phyloP scores from a whole-genome alignment of 2,113 vertebrate species.

The Ammodramus savannarum region DNA sequence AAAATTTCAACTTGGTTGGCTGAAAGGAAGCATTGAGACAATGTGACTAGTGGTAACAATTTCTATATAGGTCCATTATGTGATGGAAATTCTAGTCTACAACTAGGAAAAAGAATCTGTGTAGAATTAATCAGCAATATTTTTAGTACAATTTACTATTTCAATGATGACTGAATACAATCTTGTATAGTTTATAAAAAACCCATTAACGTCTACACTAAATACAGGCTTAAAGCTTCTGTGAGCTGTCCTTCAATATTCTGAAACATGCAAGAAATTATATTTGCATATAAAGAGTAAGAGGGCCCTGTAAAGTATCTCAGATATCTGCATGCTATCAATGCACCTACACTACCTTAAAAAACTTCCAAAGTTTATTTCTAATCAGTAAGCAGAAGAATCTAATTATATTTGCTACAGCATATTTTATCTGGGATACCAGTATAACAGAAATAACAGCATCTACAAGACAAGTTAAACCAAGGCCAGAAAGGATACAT shows the following conservation, averaged over 20 bases:
- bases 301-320: not conserved
- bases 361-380: not conserved
- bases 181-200: not conserved
- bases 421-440: not conserved
- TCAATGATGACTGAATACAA: not conserved
- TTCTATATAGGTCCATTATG: not conserved
- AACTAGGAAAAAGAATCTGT: not conserved
- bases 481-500: not conserved
- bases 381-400: not conserved
- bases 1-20: not conserved
- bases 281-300: not conserved
- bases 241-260: not conserved
- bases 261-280: not conserved
- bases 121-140: not conserved
- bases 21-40: not conserved
- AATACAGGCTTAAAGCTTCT: not conserved
- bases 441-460: not conserved
- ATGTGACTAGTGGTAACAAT: not conserved
- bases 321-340: not conserved
- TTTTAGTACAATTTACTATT: not conserved
- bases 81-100: not conserved
- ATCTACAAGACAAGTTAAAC: not conserved
- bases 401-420: not conserved
- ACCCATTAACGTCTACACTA: not conserved
- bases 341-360: not conserved